Conservation (phyloP, 2,888 invertebrate species). For the Biston betularia region DNA sequence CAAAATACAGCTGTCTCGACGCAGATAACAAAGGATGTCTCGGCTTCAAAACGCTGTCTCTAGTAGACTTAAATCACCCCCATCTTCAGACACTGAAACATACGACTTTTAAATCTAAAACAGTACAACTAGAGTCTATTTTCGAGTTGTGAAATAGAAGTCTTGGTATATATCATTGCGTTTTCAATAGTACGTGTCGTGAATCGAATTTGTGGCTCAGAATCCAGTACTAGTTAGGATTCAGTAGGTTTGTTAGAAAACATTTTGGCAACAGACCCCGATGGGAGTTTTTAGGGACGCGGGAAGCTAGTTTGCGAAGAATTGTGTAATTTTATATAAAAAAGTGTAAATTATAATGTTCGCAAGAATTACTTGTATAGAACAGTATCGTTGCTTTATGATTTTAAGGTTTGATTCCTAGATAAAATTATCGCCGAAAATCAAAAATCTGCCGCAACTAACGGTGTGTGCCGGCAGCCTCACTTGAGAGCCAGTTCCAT, state of each 20-base stretch:
- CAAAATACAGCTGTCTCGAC: conserved; percentile 40
- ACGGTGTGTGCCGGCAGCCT: too few relatives aligned
- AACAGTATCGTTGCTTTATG: too few relatives aligned
- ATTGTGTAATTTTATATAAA: conserved; percentile 31
- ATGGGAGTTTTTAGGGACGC: conserved; percentile 26
- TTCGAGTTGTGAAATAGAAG: conserved; percentile 1
- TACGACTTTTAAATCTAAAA: conserved; percentile 8
- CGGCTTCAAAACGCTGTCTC: conserved; percentile 28
- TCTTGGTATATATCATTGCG: conserved; percentile 22
- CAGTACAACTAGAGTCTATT: neutral
- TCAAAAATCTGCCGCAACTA: too few relatives aligned
- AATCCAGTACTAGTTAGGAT: conserved; percentile 40
- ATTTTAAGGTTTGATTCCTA: too few relatives aligned
- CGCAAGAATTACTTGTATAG: too few relatives aligned
- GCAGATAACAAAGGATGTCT: conserved; percentile 39
- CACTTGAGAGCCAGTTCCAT: too few relatives aligned
- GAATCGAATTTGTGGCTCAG: conserved; percentile 43
- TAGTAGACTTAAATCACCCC: conserved; percentile 3
- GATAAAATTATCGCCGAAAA: too few relatives aligned
- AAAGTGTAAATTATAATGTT: conserved; percentile 9
- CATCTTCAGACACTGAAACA: conserved; percentile 1
- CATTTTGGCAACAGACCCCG: conserved; percentile 40
- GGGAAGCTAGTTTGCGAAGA: conserved; percentile 26
- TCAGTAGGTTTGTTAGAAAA: conserved; percentile 42
- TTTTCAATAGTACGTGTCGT: conserved; percentile 44